A percentile compares a stretch with the other conserved stretches of the same genome.
Evolutionary conservation across 2,797 vertebrate species (phyloP).

Genomic region (Liparis tanakae): DNA sequence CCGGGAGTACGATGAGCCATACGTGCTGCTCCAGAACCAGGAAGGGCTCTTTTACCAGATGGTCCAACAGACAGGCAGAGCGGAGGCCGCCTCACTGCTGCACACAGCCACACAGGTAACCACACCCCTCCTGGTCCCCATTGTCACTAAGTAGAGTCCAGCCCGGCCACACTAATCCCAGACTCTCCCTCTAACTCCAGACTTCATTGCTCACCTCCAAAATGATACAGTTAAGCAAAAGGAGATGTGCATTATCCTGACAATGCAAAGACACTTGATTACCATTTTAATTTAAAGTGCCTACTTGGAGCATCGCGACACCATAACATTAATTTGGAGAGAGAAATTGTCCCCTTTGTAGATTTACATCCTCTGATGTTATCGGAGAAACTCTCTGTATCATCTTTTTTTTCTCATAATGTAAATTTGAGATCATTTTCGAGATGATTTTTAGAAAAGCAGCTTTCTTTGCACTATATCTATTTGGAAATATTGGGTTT

Average conservation of each 20-base stretch:
- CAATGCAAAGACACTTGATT: constrained; percentile 78
- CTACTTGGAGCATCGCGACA: constrained; percentile 57
- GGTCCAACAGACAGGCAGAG: constrained; percentile 92
- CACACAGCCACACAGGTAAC: constrained; percentile 88
- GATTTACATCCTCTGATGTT: constrained; percentile 74
- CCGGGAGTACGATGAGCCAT: constrained; percentile 91
- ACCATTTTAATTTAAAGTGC: constrained; percentile 78
- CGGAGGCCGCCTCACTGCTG: constrained; percentile 86
- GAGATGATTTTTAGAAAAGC: constrained; percentile 77
- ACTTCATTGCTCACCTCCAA: constrained; percentile 63
- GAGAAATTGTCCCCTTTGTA: constrained; percentile 78
- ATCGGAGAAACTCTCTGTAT: constrained; percentile 65
- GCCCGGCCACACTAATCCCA: constrained; percentile 60
- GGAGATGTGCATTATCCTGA: constrained; percentile 65
- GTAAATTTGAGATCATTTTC: constrained; percentile 81
- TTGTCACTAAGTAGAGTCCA: constrained; percentile 60
- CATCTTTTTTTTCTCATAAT: constrained; percentile 72
- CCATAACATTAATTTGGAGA: constrained; percentile 75
- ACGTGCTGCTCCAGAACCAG: constrained; percentile 91
- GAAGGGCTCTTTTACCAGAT: constrained; percentile 92
- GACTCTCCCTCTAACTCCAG: constrained; percentile 64
- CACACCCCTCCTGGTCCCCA: constrained; percentile 53
- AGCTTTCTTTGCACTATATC: constrained; percentile 77
- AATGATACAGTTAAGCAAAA: constrained; percentile 68
- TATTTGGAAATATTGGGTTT: constrained; percentile 81